These are phyloP conservation scores for Cherax quadricarinatus DNA, from an alignment of 1,140 invertebrate genomes.

Conservation along the genomic window DNA sequence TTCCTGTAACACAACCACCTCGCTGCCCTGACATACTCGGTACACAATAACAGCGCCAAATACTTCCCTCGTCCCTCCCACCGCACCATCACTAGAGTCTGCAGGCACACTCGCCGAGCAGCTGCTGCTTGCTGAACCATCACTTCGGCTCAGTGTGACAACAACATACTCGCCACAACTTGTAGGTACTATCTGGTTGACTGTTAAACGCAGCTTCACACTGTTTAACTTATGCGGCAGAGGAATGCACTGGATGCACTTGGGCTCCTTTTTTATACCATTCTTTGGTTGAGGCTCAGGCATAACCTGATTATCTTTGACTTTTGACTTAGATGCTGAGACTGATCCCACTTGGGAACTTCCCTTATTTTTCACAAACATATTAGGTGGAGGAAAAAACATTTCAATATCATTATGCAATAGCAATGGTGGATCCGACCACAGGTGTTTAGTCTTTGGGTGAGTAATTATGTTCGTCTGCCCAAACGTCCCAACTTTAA, in stretches of 20 bases:
- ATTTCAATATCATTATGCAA: slow-evolving; percentile 54
- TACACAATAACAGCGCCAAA: slow-evolving; percentile 76
- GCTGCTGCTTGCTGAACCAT: slow-evolving; percentile 10
- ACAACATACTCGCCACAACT: slow-evolving; percentile 63
- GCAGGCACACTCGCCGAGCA: not conserved
- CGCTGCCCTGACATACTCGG: slow-evolving; percentile 68
- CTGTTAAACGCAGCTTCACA: slow-evolving; percentile 51
- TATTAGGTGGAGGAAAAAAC: slow-evolving; percentile 59
- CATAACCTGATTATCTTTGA: slow-evolving; percentile 53
- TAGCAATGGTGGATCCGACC: slow-evolving; percentile 32
- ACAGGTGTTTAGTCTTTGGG: slow-evolving; percentile 51
- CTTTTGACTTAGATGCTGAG: slow-evolving; percentile 48
- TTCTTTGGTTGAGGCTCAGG: slow-evolving; percentile 54
- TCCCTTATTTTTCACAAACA: slow-evolving; percentile 60
- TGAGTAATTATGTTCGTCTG: slow-evolving; percentile 46
- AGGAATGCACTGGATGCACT: slow-evolving; percentile 68
- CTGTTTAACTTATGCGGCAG: slow-evolving; percentile 62
- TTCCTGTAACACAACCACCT: slow-evolving; percentile 75
- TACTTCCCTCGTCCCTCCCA: slow-evolving; percentile 60
- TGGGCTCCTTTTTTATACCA: slow-evolving; percentile 66
- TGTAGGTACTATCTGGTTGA: slow-evolving; percentile 55
- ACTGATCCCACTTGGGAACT: slow-evolving; percentile 40
- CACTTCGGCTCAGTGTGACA: slow-evolving; percentile 48
- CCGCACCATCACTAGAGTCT: slow-evolving; percentile 34
- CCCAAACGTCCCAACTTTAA: slow-evolving; percentile 57